Percentiles rank a stretch among this genome's conserved stretches.
Evolutionary conservation across 1,140 invertebrate species (phyloP).

Genomic region (Spodoptera litura): DNA sequence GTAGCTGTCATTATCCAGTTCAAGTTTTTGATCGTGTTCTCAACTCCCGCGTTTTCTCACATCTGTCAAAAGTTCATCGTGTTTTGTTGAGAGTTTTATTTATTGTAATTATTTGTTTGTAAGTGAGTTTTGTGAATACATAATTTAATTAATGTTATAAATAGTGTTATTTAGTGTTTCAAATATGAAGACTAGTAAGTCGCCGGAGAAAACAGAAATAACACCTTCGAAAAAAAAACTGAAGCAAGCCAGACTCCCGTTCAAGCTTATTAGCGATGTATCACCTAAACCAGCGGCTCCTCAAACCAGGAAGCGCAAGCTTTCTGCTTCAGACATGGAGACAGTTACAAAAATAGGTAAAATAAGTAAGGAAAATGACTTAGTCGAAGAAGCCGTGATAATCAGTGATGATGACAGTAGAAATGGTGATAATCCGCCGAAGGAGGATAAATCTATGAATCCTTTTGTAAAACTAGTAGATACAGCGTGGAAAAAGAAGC

Average conservation of each 20-base stretch:
- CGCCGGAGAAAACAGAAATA: slow-evolving; percentile 70
- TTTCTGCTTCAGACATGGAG: slow-evolving; percentile 69
- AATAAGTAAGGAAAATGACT: slow-evolving; percentile 70
- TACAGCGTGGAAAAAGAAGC: slow-evolving; percentile 75
- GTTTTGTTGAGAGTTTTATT: slow-evolving; percentile 60
- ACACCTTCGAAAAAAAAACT: slow-evolving; percentile 81
- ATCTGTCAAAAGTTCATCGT: slow-evolving; percentile 62
- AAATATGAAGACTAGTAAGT: slow-evolving; percentile 76
- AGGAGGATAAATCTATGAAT: slow-evolving; percentile 63
- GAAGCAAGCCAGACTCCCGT: slow-evolving; percentile 81
- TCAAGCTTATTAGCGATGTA: slow-evolving; percentile 76
- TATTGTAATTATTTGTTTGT: slow-evolving; percentile 39
- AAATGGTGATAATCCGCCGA: slow-evolving; percentile 50
- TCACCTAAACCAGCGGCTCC: slow-evolving; percentile 65
- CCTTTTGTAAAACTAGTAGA: slow-evolving; percentile 79
- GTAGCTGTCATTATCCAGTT: no score
- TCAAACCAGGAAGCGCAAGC: slow-evolving; percentile 74
- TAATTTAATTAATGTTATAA: slow-evolving; percentile 49
- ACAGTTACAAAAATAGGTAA: slow-evolving; percentile 74
- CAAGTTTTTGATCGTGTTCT: slow-evolving; percentile 14
- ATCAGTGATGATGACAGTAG: slow-evolving; percentile 80
- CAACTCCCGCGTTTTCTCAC: slow-evolving; percentile 66
- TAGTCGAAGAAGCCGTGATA: slow-evolving; percentile 63
- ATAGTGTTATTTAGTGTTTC: slow-evolving; percentile 31
- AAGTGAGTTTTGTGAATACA: neutral